Conservation (phyloP, 2,113 vertebrate genomes). For the Tetrax tetrax region DNA sequence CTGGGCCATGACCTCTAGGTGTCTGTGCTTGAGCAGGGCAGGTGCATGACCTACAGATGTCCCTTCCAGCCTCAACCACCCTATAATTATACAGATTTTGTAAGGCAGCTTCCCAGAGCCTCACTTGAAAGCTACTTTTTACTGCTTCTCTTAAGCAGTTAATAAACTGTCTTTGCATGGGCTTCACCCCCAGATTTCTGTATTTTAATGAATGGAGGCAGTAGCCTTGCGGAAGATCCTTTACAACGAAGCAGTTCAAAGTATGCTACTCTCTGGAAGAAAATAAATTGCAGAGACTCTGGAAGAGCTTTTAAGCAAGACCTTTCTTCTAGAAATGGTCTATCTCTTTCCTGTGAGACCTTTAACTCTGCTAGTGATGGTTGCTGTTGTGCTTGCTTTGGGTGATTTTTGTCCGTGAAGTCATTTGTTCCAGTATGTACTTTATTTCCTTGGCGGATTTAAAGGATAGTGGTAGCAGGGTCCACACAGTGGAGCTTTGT, state of each 20-base stretch:
- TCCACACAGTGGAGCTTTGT: neutral
- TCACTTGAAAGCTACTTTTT: neutral
- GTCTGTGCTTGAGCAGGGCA: neutral
- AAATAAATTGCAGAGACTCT: neutral
- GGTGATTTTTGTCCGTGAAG: neutral
- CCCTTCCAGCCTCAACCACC: neutral
- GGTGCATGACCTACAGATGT: neutral
- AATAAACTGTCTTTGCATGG: neutral
- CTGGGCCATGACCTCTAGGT: neutral
- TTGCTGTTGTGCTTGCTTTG: neutral
- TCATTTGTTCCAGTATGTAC: neutral
- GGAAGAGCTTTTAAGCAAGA: neutral
- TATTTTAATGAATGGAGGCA: neutral
- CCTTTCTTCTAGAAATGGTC: neutral
- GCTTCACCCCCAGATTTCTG: neutral
- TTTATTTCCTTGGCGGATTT: neutral
- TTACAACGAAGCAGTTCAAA: neutral
- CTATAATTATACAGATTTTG: neutral
- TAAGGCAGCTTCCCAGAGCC: neutral
- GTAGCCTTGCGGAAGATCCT: neutral
- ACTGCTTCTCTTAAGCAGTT: neutral
- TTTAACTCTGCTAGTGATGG: neutral
- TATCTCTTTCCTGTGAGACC: neutral
- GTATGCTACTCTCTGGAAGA: neutral
- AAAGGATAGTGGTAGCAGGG: neutral